Percentiles rank a stretch among this genome's conserved stretches.
phyloP scores from a whole-genome alignment of 64 coral and sea anemone genomes.

The Pachyseris speciosa region DNA sequence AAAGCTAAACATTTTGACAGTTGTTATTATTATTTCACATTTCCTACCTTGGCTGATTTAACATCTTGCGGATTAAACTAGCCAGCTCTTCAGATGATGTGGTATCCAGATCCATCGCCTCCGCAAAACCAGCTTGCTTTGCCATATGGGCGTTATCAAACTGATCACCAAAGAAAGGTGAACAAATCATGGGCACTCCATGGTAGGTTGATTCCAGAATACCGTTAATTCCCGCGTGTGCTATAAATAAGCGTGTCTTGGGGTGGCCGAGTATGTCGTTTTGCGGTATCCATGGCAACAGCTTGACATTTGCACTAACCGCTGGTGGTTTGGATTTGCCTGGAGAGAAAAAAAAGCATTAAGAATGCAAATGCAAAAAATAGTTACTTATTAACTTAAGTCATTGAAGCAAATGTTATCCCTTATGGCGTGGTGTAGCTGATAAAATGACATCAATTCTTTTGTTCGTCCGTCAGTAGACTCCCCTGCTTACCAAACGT shows the following conservation, averaged over 20 bases:
- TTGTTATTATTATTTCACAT: not conserved
- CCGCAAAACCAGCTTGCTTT: constrained; percentile 33
- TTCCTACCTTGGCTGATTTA: not conserved
- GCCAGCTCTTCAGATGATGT: constrained; percentile 21
- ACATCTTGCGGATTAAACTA: constrained; percentile 23
- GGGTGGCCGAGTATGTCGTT: constrained; percentile 62
- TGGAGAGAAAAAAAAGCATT: not conserved
- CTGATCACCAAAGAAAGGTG: constrained; percentile 67
- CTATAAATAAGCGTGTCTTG: constrained; percentile 55
- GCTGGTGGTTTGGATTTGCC: not conserved
- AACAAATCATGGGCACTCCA: constrained; percentile 59
- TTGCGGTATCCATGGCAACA: constrained; percentile 59
- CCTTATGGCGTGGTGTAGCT: no score
- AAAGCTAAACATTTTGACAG: no score
- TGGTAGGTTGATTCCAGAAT: constrained; percentile 43
- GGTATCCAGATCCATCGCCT: not conserved
- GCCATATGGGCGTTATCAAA: not conserved
- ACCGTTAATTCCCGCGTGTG: constrained; percentile 54
- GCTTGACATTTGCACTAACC: constrained; percentile 35
- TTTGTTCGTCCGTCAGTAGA: no score
- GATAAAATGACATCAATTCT: no score
- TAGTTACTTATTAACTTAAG: no score
- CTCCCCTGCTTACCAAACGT: no score
- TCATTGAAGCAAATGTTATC: not conserved
- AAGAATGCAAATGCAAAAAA: no score